Evolutionary conservation across 2,113 vertebrate species (phyloP).

Genomic region (Mus pahari): DNA sequence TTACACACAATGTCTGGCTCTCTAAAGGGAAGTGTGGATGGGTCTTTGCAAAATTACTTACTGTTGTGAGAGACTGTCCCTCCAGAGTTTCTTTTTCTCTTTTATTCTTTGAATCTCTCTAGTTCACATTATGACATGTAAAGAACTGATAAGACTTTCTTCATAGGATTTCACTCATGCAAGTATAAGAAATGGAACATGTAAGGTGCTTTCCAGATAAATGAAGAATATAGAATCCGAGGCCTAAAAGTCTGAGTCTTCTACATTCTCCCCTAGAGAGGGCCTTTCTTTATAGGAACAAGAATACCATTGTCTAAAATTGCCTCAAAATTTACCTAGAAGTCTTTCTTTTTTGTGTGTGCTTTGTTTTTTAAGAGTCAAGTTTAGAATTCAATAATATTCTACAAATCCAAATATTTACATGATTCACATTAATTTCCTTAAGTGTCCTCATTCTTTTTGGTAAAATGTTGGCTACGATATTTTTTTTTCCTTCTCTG

Average conservation of each 20-base stretch:
- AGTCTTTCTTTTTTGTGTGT: neutral
- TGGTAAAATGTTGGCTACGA: neutral
- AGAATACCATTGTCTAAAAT: neutral
- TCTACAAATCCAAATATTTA: neutral
- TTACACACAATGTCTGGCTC: neutral
- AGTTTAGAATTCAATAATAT: neutral
- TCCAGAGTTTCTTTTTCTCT: neutral
- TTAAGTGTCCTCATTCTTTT: neutral
- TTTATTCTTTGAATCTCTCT: neutral
- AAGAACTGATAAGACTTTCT: neutral
- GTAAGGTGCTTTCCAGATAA: neutral
- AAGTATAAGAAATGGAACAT: neutral
- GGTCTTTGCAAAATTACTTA: neutral
- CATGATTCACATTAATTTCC: neutral
- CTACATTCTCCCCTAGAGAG: neutral
- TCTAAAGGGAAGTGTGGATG: neutral
- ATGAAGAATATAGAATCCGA: neutral
- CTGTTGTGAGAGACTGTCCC: fast-evolving
- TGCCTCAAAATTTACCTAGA: neutral
- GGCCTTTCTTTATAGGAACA: neutral
- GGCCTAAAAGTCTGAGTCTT: neutral
- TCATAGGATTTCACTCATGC: neutral
- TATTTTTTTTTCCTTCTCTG: neutral
- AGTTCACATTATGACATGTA: neutral
- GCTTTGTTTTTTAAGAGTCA: neutral